Evolutionary conservation across 2,888 invertebrate genomes (phyloP).

Genomic region (Omphaloscelis lunosa): DNA sequence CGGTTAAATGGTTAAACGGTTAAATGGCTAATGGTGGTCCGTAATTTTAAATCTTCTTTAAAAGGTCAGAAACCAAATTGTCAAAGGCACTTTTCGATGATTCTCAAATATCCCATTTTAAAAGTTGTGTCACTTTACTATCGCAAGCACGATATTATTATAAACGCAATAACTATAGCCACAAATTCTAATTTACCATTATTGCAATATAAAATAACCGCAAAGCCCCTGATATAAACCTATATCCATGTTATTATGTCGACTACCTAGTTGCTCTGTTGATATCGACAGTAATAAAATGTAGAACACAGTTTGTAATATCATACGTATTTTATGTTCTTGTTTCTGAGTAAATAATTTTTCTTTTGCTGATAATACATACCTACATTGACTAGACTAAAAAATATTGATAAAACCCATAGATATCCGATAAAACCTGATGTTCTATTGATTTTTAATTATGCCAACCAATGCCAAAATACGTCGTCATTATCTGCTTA

Average conservation of each 20-base stretch:
- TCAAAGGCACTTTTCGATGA: background rate
- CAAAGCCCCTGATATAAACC: constrained; percentile 33
- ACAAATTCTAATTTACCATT: constrained; percentile 37
- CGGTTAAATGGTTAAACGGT: no score
- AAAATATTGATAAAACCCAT: background rate
- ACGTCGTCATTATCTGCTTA: background rate
- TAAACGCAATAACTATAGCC: constrained; percentile 25
- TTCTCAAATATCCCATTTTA: constrained; percentile 17
- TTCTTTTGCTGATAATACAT: background rate
- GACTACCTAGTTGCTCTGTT: background rate
- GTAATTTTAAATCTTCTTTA: background rate
- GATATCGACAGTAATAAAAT: background rate
- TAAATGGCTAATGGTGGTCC: no score
- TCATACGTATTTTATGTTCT: background rate
- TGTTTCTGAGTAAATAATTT: background rate
- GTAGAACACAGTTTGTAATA: background rate
- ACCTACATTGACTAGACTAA: background rate
- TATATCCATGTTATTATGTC: constrained; percentile 1
- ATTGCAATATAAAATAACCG: constrained; percentile 30
- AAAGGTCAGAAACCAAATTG: background rate
- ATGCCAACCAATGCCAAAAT: background rate
- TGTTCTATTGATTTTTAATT: background rate
- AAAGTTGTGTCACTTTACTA: constrained; percentile 1
- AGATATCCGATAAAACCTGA: background rate
- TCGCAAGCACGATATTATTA: background rate